Conservation (phyloP, 2,797 vertebrate genomes). For the Pangasius djambal region DNA sequence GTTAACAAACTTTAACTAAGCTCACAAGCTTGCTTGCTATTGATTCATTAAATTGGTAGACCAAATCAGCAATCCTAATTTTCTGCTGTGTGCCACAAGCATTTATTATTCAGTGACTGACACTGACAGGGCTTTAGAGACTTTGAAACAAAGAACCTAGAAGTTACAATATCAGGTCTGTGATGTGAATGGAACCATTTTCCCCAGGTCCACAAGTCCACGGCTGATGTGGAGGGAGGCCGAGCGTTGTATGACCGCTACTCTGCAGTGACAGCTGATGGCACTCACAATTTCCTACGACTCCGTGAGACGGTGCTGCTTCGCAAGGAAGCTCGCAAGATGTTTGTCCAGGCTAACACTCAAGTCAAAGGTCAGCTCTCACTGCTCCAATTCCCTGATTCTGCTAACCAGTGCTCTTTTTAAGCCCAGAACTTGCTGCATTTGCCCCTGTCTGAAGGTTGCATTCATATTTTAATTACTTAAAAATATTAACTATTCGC, state of each 20-base stretch:
- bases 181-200: neutral
- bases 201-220: conserved; percentile 85
- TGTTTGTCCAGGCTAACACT: conserved; percentile 92
- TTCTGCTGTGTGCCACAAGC: neutral
- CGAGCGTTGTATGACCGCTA: conserved; percentile 83
- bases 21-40: neutral
- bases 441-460: neutral
- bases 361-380: conserved; percentile 75
- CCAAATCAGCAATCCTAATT: neutral
- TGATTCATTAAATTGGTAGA: neutral
- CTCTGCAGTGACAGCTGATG: conserved; percentile 74
- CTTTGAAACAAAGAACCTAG: neutral
- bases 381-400: neutral
- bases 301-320: conserved; percentile 86
- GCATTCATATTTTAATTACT: neutral
- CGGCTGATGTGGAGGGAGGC: conserved; percentile 85
- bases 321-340: conserved; percentile 88
- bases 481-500: too few species aligned
- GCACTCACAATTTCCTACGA: conserved; percentile 79
- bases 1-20: neutral
- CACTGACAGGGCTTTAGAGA: neutral
- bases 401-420: neutral
- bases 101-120: neutral
- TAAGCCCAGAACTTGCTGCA: neutral
- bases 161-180: neutral